Percentiles rank a stretch among this genome's conserved stretches.
Conservation (phyloP, 2,113 vertebrate species). For the Mustela lutreola region DNA sequence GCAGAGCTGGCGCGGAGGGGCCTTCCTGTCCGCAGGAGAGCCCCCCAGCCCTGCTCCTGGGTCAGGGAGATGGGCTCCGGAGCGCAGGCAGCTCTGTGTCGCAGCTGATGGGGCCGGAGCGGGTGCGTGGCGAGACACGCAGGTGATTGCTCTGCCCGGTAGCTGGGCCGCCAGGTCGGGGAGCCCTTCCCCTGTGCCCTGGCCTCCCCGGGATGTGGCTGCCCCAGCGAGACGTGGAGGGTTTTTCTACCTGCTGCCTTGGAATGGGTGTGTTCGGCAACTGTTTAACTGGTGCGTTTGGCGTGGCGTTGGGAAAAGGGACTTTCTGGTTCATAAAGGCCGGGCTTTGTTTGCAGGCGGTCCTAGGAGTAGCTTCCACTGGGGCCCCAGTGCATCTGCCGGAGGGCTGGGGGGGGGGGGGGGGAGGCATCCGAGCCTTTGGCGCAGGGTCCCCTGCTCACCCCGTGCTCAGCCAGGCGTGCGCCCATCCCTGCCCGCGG, state of each 20-base stretch:
- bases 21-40: constrained; percentile 55
- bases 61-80: neutral
- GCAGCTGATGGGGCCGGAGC: neutral
- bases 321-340: constrained; percentile 32
- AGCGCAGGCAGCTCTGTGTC: accelerated
- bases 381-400: neutral
- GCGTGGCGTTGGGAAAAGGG: neutral
- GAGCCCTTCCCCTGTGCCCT: neutral
- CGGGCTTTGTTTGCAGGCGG: constrained; percentile 19
- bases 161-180: accelerated
- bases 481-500: accelerated
- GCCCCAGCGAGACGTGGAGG: neutral
- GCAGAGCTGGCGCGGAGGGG: constrained; percentile 36
- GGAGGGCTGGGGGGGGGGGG: neutral
- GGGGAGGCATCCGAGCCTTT: neutral
- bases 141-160: accelerated
- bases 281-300: neutral
- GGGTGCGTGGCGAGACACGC: accelerated
- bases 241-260: constrained; percentile 23
- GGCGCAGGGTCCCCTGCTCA: accelerated
- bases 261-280: neutral
- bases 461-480: neutral
- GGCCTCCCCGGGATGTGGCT: neutral
- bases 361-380: neutral
- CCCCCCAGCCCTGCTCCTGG: neutral